phyloP scores from a whole-genome alignment of 35 echinoderm and acorn worm genomes.

The Ophioderma brevispina region DNA sequence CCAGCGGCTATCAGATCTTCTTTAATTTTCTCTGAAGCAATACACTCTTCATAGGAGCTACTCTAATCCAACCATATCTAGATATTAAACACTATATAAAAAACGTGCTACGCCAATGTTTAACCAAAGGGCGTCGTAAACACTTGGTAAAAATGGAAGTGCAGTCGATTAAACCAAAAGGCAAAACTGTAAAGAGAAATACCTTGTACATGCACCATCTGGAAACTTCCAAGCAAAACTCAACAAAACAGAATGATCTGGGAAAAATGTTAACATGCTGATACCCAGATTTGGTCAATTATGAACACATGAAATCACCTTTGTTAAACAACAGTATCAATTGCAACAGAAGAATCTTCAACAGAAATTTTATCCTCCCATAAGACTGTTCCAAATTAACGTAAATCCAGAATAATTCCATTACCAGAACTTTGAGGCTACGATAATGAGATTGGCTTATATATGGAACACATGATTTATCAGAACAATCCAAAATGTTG shows the following conservation, averaged over 20 bases:
- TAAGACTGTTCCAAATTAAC: conserved; percentile 28
- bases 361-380: conserved; percentile 34
- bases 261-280: conserved; percentile 48
- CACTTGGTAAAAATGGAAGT: conserved; percentile 40
- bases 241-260: conserved; percentile 14
- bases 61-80: conserved; percentile 47
- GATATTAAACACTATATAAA: conserved; percentile 50
- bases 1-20: conserved; percentile 27
- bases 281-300: conserved; percentile 52
- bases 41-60: background rate
- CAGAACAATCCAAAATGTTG: background rate
- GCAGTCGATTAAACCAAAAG: conserved; percentile 42
- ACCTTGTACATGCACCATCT: conserved; percentile 9
- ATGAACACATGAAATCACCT: conserved; percentile 47
- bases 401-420: conserved; percentile 40
- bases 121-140: conserved; percentile 30
- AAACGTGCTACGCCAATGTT: conserved; percentile 27
- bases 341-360: conserved; percentile 20
- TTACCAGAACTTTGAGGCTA: conserved; percentile 33
- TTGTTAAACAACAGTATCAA: conserved; percentile 28
- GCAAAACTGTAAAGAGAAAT: conserved; percentile 39
- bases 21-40: conserved; percentile 23
- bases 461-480: background rate
- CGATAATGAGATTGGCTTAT: conserved; percentile 38
- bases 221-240: conserved; percentile 51